Evolutionary conservation across 2,797 vertebrate genomes (phyloP).

Genomic region (Clarias laeviceps): DNA sequence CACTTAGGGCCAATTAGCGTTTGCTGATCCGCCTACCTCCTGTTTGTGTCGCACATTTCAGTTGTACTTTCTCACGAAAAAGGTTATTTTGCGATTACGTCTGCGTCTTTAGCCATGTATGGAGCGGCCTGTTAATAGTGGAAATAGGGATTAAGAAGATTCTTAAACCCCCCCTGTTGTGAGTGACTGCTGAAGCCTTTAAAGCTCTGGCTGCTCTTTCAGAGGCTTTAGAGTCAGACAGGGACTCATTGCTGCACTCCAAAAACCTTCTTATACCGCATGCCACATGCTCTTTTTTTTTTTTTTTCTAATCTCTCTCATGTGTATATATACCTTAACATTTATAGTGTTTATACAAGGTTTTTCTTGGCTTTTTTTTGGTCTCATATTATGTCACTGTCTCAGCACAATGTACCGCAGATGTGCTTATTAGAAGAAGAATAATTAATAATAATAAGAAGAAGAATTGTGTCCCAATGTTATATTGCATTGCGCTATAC

Average conservation of each 20-base stretch:
- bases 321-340: neutral
- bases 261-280: slow-evolving; percentile 24
- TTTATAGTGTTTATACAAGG: neutral
- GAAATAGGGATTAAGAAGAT: slow-evolving; percentile 30
- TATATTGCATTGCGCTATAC: neutral
- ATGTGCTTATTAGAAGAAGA: neutral
- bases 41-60: neutral
- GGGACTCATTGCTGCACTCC: slow-evolving; percentile 21
- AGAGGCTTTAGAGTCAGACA: slow-evolving; percentile 25
- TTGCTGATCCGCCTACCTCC: neutral
- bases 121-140: slow-evolving; percentile 7
- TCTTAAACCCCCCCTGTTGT: slow-evolving; percentile 21
- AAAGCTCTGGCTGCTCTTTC: slow-evolving; percentile 24
- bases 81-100: neutral
- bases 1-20: neutral
- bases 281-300: slow-evolving; percentile 4
- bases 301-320: neutral
- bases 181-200: slow-evolving; percentile 27
- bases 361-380: neutral
- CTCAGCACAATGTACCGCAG: neutral
- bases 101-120: neutral
- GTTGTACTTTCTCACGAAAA: neutral
- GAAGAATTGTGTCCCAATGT: neutral
- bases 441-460: neutral
- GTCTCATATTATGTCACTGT: neutral